These are phyloP conservation scores for Eucriotettix oculatus DNA, from an alignment of 2,888 invertebrate species.

Conservation along the genomic window DNA sequence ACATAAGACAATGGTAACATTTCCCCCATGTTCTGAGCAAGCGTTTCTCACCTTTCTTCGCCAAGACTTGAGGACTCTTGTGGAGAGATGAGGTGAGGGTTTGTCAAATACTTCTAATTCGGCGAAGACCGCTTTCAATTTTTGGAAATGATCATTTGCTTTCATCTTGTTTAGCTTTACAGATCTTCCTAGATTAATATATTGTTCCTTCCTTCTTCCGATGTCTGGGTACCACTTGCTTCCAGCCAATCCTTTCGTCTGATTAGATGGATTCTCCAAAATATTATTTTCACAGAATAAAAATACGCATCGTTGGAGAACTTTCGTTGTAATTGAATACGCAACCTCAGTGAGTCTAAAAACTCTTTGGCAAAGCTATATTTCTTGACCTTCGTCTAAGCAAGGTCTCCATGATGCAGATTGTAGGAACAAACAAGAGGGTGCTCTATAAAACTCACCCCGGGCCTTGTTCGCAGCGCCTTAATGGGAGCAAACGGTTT, in stretches of 20 bases:
- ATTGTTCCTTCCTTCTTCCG: background rate
- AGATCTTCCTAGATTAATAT: background rate
- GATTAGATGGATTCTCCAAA: background rate
- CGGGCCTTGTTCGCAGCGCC: no score
- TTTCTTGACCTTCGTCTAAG: background rate
- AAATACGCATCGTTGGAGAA: background rate
- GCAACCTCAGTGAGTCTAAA: background rate
- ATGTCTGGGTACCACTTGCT: background rate
- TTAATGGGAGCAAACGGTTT: no score
- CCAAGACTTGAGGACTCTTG: background rate
- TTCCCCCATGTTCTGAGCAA: background rate
- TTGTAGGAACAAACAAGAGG: no score
- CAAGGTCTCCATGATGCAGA: background rate
- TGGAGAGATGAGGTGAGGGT: no score
- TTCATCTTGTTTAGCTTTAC: conserved; percentile 1
- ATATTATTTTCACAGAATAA: no score
- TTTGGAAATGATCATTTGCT: conserved; percentile 1
- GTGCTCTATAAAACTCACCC: no score
- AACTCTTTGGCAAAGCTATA: background rate
- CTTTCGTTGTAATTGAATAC: background rate
- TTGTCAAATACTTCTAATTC: background rate
- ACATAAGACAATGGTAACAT: background rate
- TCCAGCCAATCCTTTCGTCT: background rate
- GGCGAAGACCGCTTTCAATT: background rate
- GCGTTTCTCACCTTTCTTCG: background rate